Conservation (phyloP, 2,888 invertebrate genomes). For the Eucriotettix oculatus region DNA sequence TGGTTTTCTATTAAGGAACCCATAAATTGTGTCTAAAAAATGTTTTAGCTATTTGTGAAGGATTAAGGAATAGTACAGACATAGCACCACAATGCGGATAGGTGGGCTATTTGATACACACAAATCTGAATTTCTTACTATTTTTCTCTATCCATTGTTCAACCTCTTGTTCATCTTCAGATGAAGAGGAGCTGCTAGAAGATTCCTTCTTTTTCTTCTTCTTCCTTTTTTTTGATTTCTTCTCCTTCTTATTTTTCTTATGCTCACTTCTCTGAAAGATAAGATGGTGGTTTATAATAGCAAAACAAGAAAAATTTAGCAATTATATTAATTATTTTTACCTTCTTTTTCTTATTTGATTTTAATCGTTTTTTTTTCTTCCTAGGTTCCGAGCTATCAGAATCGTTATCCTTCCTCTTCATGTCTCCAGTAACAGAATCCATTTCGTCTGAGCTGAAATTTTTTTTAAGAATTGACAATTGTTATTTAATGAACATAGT, state of each 20-base stretch:
- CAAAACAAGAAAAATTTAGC: not conserved
- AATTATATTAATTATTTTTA: not conserved
- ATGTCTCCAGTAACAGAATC: slow-evolving; percentile 11
- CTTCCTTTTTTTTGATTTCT: slow-evolving; percentile 36
- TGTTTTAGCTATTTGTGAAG: too few species aligned
- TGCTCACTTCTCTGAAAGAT: not conserved
- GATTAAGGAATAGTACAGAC: too few species aligned
- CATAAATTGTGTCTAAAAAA: too few species aligned
- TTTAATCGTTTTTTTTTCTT: slow-evolving; percentile 16
- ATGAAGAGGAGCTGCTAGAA: slow-evolving; percentile 15
- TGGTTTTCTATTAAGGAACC: too few species aligned
- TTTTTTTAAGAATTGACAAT: too few species aligned
- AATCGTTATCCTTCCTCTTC: slow-evolving; percentile 11
- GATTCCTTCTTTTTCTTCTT: slow-evolving; percentile 28
- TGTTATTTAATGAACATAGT: too few species aligned
- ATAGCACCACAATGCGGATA: too few species aligned
- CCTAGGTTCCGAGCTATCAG: slow-evolving; percentile 14
- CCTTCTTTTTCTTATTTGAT: not conserved
- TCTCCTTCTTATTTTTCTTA: slow-evolving; percentile 5
- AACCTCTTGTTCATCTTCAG: slow-evolving; percentile 19
- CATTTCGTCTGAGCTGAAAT: slow-evolving; percentile 23
- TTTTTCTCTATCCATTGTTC: slow-evolving; percentile 24
- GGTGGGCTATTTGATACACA: too few species aligned
- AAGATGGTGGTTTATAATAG: not conserved
- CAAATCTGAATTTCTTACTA: slow-evolving; percentile 6